Conservation (phyloP, 2,797 vertebrate species). For the Enteromius thamalakanensis region DNA sequence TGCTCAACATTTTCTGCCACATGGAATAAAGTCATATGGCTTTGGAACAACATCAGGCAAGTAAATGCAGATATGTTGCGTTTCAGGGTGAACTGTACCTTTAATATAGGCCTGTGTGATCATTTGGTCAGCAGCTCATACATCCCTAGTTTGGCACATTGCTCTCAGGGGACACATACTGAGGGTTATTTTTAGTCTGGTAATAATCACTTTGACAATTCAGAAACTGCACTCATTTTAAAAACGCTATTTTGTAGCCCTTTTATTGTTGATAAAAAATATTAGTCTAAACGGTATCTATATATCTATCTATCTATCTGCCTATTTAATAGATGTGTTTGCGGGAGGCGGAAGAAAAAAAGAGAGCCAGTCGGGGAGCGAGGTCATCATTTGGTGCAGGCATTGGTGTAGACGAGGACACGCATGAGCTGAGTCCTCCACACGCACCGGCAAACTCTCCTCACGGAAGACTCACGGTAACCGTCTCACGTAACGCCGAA, state of each 20-base stretch:
- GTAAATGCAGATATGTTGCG: neutral
- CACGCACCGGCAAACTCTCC: slow-evolving; percentile 40
- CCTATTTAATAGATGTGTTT: slow-evolving; percentile 9
- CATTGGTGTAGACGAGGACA: slow-evolving; percentile 35
- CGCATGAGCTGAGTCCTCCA: slow-evolving; percentile 30
- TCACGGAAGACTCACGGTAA: slow-evolving; percentile 6
- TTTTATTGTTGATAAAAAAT: neutral
- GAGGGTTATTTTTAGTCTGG: slow-evolving; percentile 40
- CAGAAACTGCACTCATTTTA: neutral
- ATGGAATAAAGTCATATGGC: neutral
- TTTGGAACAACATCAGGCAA: neutral
- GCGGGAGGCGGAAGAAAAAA: slow-evolving; percentile 2
- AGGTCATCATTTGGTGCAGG: slow-evolving; percentile 57
- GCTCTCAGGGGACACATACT: slow-evolving; percentile 29
- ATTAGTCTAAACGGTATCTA: neutral
- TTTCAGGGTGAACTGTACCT: slow-evolving; percentile 11
- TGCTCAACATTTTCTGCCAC: neutral
- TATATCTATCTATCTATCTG: neutral
- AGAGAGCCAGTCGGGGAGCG: slow-evolving; percentile 29
- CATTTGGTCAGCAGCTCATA: slow-evolving; percentile 28
- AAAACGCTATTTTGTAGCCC: neutral
- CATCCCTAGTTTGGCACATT: slow-evolving; percentile 22
- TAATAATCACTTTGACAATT: slow-evolving; percentile 29
- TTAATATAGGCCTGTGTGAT: slow-evolving; percentile 10
- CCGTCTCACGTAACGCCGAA: slow-evolving; percentile 9